Evolutionary conservation across 2,113 vertebrate species (phyloP), one percentile per base, ranked within the genome.

Genomic region (Raja brachyura): DNA sequence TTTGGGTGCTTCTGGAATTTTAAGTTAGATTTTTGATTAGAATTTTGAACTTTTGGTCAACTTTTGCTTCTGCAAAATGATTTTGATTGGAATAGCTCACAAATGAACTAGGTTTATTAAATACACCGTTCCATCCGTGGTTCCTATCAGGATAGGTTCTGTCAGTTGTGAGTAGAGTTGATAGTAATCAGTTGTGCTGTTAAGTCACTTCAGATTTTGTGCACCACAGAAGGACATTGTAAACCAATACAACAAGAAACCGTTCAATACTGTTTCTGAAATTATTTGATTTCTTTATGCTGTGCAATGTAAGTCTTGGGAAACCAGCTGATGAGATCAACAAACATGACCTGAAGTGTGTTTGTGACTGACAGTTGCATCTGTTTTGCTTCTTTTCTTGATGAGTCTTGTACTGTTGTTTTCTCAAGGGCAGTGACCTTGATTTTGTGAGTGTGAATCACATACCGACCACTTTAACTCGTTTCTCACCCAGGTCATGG

Each of bases 271-370:
- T 31, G 59, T n/a, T 88, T 88, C 61, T 63, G 83, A 88, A 88
- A 88, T 88, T 14, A 88, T 88, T 88, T 88, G 83, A 88, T 88
- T 88, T 66, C 83, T 88, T 88, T 63, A 88, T 88, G 83, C 59
- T 88, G 61, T 31, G 83, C 83, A 18, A 31, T 88, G 59, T 66
- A 63, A 88, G 59, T 31, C 59, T 63, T 18, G 59, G 59, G 59
- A 88, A 88, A n/a, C 83, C 13, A 16, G 59, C 59, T 63, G 83
- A 88, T n/a, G 11, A 88, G 59, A 14, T 88, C 83, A 88, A n/a
- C 28, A 88, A 88, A 88, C 14, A 61, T 88, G 83, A 88, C 83
- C 83, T 88, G 83, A 88, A 88, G 5, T 31, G 83, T 88, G 61
- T 66, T 88, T 88, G 83, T 31, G 63, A 66, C 83, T 88, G 83